Evolutionary conservation across 2,888 invertebrate genomes (phyloP).

Genomic region (Thyatira batis): DNA sequence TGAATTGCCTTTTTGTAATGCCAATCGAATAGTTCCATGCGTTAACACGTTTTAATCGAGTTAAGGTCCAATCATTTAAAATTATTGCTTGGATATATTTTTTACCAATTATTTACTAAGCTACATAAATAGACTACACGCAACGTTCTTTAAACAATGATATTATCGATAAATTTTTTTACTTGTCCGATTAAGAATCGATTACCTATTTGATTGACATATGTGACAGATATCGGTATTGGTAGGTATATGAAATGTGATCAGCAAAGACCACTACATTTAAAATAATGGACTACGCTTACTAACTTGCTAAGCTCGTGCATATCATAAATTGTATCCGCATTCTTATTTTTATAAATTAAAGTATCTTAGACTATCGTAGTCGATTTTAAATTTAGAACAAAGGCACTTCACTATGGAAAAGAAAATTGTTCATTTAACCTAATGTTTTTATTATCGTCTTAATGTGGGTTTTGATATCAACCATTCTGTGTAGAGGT

Average conservation of each 20-base stretch:
- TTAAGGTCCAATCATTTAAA: slow-evolving; percentile 6
- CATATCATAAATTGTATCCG: background rate
- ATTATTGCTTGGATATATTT: background rate
- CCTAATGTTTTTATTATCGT: too few species aligned
- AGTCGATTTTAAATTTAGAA: background rate
- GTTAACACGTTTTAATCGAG: slow-evolving; percentile 13
- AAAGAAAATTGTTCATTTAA: too few species aligned
- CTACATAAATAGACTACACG: background rate
- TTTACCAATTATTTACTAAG: background rate
- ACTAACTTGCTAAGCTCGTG: background rate
- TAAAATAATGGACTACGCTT: background rate
- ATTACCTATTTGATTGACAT: background rate
- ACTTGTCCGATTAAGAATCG: background rate
- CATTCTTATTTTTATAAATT: background rate
- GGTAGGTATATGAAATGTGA: background rate
- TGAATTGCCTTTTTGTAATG: slow-evolving; percentile 34
- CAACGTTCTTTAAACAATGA: background rate
- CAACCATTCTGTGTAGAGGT: too few species aligned
- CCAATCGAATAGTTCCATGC: slow-evolving; percentile 16
- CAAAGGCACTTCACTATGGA: background rate
- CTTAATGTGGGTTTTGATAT: too few species aligned
- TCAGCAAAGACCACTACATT: background rate
- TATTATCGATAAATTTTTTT: background rate
- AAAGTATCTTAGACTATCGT: background rate
- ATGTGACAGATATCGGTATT: too few species aligned